phyloP scores from a whole-genome alignment of 2,888 invertebrate species.

The Aphrophora alni region DNA sequence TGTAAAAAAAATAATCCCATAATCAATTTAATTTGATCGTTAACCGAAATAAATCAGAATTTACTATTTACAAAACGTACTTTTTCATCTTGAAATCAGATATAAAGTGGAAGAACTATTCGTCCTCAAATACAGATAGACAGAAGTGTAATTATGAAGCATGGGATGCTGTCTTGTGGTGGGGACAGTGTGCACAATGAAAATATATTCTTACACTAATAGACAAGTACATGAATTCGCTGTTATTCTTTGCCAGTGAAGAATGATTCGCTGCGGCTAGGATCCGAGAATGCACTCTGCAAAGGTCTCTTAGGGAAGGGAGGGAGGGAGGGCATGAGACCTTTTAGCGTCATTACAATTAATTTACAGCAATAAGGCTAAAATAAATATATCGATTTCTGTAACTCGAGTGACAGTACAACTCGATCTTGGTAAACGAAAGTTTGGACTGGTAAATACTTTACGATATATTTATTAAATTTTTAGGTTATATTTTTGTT shows the following conservation, averaged over 20 bases:
- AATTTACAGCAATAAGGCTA: not conserved
- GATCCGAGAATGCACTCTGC: not conserved
- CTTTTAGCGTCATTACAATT: conserved; percentile 6
- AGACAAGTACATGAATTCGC: conserved; percentile 9
- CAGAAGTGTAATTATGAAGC: not conserved
- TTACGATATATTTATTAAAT: too few species aligned
- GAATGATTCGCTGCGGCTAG: not conserved
- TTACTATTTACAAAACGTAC: too few species aligned
- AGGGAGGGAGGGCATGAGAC: not conserved
- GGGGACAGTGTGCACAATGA: not conserved
- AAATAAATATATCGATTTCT: too few species aligned
- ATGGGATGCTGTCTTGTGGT: not conserved
- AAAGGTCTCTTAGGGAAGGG: not conserved
- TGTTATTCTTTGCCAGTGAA: conserved; percentile 9
- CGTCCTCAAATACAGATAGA: not conserved
- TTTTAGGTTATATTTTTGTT: too few species aligned
- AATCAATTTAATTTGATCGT: too few species aligned
- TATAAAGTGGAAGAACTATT: not conserved
- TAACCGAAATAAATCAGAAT: too few species aligned
- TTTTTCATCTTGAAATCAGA: too few species aligned
- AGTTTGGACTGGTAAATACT: too few species aligned
- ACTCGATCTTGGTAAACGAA: too few species aligned
- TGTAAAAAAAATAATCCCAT: too few species aligned
- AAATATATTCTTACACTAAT: conserved; percentile 1
- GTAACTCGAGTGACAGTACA: too few species aligned